phyloP scores from a whole-genome alignment of 2,888 invertebrate genomes.

The Carabus problematicus region DNA sequence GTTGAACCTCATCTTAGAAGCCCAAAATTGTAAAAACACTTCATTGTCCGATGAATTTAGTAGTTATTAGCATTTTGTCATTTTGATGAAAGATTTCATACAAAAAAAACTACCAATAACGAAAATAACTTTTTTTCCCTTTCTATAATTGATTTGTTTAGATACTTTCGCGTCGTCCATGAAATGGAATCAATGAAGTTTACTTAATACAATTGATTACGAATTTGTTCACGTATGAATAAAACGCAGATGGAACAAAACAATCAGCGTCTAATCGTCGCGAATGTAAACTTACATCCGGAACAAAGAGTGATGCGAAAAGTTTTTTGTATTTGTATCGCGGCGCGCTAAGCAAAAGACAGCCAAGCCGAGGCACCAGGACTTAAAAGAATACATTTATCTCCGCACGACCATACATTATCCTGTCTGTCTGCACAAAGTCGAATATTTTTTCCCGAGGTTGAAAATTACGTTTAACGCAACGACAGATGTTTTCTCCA shows the following conservation, averaged over 20 bases:
- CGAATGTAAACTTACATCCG: slow-evolving; percentile 16
- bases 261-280: background rate
- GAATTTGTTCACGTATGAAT: background rate
- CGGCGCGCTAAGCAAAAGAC: background rate
- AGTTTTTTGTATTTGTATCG: slow-evolving; percentile 20
- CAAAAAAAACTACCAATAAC: too few relatives aligned
- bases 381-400: slow-evolving; percentile 43
- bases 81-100: too few relatives aligned
- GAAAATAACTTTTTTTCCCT: too few relatives aligned
- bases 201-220: too few relatives aligned
- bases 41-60: too few relatives aligned
- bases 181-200: too few relatives aligned
- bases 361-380: slow-evolving; percentile 9
- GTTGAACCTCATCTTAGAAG: too few relatives aligned
- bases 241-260: background rate
- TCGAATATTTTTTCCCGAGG: slow-evolving; percentile 40
- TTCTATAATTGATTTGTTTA: too few relatives aligned
- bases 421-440: slow-evolving; percentile 37
- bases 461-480: slow-evolving; percentile 40
- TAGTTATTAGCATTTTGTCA: too few relatives aligned
- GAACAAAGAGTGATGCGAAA: slow-evolving; percentile 24
- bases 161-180: too few relatives aligned
- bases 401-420: slow-evolving; percentile 41
- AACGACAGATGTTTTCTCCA: slow-evolving; percentile 33
- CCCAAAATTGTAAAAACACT: too few relatives aligned